Conservation (phyloP, 2,113 vertebrate species). For the Clarias magur region DNA sequence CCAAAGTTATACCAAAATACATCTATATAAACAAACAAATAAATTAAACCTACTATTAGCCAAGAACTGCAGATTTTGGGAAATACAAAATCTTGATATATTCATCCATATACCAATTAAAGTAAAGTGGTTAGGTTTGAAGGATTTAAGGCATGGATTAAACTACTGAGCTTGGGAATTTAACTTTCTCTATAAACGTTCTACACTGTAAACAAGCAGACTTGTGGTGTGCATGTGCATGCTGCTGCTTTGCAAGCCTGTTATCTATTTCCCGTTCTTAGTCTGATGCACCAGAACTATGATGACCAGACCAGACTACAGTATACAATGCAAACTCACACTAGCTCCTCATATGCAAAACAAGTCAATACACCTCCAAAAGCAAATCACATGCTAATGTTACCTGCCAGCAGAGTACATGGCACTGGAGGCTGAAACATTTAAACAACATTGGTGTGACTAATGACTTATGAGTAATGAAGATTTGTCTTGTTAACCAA, state of each 20-base stretch:
- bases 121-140: neutral
- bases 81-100: too few relatives aligned
- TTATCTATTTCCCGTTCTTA: conserved; percentile 39
- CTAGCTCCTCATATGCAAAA: conserved; percentile 64
- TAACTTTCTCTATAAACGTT: conserved; percentile 20
- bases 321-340: conserved; percentile 48
- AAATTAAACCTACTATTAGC: neutral
- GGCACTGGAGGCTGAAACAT: conserved; percentile 22
- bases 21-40: neutral
- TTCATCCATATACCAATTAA: neutral
- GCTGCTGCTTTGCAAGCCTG: conserved; percentile 50
- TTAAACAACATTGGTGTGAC: neutral
- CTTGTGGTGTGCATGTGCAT: conserved; percentile 35
- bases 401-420: neutral
- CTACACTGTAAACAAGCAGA: conserved; percentile 15
- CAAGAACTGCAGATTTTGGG: neutral
- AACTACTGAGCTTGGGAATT: conserved; percentile 9
- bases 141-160: neutral
- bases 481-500: neutral
- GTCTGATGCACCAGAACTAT: conserved; percentile 24
- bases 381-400: conserved; percentile 49
- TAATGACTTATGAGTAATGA: neutral
- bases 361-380: conserved; percentile 54
- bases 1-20: neutral
- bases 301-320: conserved; percentile 51